phyloP scores from a whole-genome alignment of 2,113 vertebrate genomes.

The Ceyx cyanopectus region DNA sequence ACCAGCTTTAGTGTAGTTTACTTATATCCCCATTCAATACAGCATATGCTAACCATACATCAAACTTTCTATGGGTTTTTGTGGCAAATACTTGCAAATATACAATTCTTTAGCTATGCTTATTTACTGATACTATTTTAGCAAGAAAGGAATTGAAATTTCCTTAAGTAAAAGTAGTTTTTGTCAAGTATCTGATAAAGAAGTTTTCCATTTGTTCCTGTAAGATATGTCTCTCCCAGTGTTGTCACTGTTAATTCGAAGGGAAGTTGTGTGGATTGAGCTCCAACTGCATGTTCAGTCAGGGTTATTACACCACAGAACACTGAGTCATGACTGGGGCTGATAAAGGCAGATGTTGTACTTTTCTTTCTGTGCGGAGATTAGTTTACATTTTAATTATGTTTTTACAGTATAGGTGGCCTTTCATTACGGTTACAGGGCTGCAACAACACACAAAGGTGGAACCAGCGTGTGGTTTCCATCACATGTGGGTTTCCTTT shows the following conservation, averaged over 20 bases:
- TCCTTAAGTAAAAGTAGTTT: neutral
- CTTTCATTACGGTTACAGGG: slow-evolving; percentile 36
- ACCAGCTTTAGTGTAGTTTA: neutral
- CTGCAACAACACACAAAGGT: neutral
- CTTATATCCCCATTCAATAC: neutral
- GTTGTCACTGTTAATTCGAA: neutral
- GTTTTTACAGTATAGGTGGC: slow-evolving; percentile 45
- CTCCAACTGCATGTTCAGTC: neutral
- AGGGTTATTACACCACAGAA: neutral
- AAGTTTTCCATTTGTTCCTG: neutral
- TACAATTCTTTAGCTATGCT: neutral
- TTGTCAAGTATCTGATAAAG: neutral
- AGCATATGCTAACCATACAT: slow-evolving; percentile 30
- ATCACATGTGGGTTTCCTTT: slow-evolving; percentile 43
- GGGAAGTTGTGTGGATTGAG: neutral
- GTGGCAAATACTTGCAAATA: neutral
- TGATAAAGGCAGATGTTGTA: slow-evolving; percentile 50
- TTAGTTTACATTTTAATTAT: slow-evolving; percentile 59
- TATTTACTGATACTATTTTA: neutral
- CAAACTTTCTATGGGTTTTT: slow-evolving; percentile 5
- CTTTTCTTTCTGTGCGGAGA: slow-evolving; percentile 20
- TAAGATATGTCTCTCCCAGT: neutral
- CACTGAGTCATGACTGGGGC: slow-evolving; percentile 44
- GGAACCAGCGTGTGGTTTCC: slow-evolving; percentile 11
- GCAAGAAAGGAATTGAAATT: neutral